Evolutionary conservation across 1,140 invertebrate species (phyloP), one percentile per base, ranked within the genome.

Genomic region (Lucilia sericata): DNA sequence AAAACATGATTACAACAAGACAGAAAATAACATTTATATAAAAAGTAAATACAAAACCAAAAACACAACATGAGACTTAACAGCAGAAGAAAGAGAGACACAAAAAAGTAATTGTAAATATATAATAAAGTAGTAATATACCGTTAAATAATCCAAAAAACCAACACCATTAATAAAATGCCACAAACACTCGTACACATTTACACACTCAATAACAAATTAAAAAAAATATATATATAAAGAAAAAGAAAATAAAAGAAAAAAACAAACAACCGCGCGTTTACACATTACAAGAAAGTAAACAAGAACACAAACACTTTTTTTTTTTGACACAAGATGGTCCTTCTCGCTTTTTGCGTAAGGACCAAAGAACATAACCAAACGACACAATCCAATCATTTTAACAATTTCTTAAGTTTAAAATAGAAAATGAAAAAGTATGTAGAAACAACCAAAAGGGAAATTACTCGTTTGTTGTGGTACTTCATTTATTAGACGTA

Each of bases 111-210:
- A 88, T 89, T 88, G 82, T 75, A 89, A 89, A 89, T 89, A 89
- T 88, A 89, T 89, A 89, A 89, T 89, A 88, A 89, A 89, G 86
- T 49, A 80, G 76, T 89, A 89, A 89, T 89, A 89, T 86, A 89
- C 88, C 88, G 88, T 89, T 89, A 89, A 89, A 89, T 89, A 89
- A 89, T 89, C 87, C 88, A 85, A 89, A 74, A 88, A 89, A 88
- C 88, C 88, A 89, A 89, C 88, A 89, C 88, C 88, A 89, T 89
- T 89, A 89, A 89, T 89, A 89, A 89, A 89, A 85, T 88, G 83
- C 81, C 84, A 86, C 76, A 51, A 80, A 80, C 76, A 80, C 76
- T 51, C 47, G n/a, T 21, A 25, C 76, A 51, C 42, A 2, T 49
- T 2, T 12, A 70, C 65, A 12, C 65, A 25, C 65, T 70, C 42